Base-by-base conservation (phyloP, 1,140 invertebrate species). In the Rhopalosiphum padi region DNA sequence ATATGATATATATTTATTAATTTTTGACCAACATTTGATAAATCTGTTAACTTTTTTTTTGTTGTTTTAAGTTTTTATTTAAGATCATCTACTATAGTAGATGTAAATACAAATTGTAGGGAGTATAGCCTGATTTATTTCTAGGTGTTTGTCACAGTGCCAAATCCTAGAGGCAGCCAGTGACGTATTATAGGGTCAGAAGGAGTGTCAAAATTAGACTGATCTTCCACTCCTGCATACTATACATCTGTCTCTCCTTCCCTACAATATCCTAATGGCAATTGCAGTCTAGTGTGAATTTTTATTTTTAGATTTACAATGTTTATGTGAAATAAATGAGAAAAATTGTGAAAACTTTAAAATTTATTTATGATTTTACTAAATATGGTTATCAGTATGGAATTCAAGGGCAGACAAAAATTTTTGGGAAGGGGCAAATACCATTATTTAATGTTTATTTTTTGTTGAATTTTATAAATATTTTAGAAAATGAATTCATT, bases 171-270 rank as follows among this genome's bases (percentile, higher is more conserved):
- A 93, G 22, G 82, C 48, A 86, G 91, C 48, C 48, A 85, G 51
- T 93, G 91, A 93, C 91, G 91, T 93, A 85, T 93, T 93, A 93
- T 53, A 41, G 91, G 91, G 91, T 93, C 91, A 93, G 68, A 92
- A 85, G 35, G 82, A 93, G 91, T 93, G 82, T 93, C 91, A 93
- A 93, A 93, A 93, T 93, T 93, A 93, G 91, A 93, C 91, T 92
- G 48, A 92, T 92, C 82, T 83, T 92, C 90, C 68, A 83, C 21
- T 82, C 68, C 51, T n/a, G 21, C 90, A 51, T 37, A 51, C n/a
- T n/a, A 92, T 90, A 60, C 41, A 51, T 83, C 43, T 91, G 55
- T 46, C 55, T 82, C 25, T 46, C 30, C 4, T 91, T 48, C n/a
- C 43, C 60, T 92, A 92, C 43, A 92, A 90, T n/a, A 90, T 90